Percentiles rank a stretch among this genome's conserved stretches.
phyloP scores from a whole-genome alignment of 37 sponge, comb jelly and placozoan genomes.

The Spongia lamella region DNA sequence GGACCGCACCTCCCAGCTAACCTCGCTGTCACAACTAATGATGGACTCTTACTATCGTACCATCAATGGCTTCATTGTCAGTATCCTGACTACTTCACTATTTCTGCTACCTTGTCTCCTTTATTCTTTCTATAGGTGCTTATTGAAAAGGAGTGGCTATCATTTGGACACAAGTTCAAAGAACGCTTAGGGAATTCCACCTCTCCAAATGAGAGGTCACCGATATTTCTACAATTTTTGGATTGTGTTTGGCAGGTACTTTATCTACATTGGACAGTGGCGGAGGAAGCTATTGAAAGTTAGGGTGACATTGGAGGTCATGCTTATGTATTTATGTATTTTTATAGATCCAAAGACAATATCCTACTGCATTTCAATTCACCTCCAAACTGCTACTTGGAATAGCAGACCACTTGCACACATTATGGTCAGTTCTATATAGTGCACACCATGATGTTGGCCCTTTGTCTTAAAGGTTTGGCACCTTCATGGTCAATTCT shows the following conservation, averaged over 20 bases:
- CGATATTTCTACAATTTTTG: constrained; percentile 96
- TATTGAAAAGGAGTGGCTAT: constrained; percentile 97
- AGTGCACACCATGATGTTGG: too few relatives aligned
- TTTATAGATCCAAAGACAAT: constrained; percentile 70
- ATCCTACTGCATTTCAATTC: constrained; percentile 91
- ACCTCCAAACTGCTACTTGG: constrained; percentile 59
- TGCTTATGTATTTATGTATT: not conserved
- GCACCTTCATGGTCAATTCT: constrained; percentile 76
- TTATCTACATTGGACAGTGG: too few relatives aligned
- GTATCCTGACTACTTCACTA: not conserved
- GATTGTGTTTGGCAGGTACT: constrained; percentile 90
- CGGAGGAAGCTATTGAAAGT: too few relatives aligned
- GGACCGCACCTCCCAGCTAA: constrained; percentile 97
- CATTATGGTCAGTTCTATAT: constrained; percentile 72
- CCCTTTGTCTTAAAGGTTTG: too few relatives aligned
- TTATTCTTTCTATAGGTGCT: constrained; percentile 51
- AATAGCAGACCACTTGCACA: constrained; percentile 85
- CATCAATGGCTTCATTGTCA: constrained; percentile 80
- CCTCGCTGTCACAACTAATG: constrained; percentile 86
- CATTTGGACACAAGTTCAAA: constrained; percentile 97
- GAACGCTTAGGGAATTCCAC: constrained; percentile 83
- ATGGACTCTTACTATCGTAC: constrained; percentile 95
- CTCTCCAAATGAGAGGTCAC: constrained; percentile 88
- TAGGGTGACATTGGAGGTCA: not conserved
- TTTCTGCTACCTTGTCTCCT: not conserved